Percentiles rank a stretch among this genome's conserved stretches.
Evolutionary conservation across 1,140 invertebrate genomes (phyloP).

Genomic region (Philotrypesis tridentata): DNA sequence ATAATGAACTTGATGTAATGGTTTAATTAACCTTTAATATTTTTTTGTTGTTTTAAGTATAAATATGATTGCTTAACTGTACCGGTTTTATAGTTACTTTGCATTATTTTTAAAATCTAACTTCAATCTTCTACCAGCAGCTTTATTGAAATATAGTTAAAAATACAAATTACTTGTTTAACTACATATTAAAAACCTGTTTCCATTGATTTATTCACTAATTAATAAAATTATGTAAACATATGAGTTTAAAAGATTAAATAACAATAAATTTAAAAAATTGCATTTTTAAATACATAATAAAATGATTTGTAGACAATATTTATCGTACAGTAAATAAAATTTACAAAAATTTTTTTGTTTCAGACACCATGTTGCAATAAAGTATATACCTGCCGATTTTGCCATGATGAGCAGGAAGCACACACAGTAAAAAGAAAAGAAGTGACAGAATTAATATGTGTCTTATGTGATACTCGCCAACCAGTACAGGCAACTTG

Average conservation of each 20-base stretch:
- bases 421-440: conserved; percentile 87
- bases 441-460: conserved; percentile 86
- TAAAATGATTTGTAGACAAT: too few relatives aligned
- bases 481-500: conserved; percentile 87
- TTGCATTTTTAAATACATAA: too few relatives aligned
- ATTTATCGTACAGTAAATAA: too few relatives aligned
- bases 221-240: too few relatives aligned
- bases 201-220: background rate
- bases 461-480: conserved; percentile 84
- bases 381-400: conserved; percentile 89
- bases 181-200: background rate
- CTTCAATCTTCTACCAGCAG: background rate
- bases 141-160: conserved; percentile 20
- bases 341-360: conserved; percentile 39
- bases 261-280: too few relatives aligned
- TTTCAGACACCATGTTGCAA: conserved; percentile 90
- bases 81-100: background rate
- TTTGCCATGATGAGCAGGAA: conserved; percentile 92
- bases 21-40: background rate
- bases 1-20: background rate
- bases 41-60: background rate
- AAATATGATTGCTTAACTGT: background rate
- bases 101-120: background rate
- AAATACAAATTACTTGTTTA: conserved; percentile 16
- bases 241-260: too few relatives aligned